phyloP scores from a whole-genome alignment of 1,140 invertebrate genomes.

The Gonatopus flavifemur region DNA sequence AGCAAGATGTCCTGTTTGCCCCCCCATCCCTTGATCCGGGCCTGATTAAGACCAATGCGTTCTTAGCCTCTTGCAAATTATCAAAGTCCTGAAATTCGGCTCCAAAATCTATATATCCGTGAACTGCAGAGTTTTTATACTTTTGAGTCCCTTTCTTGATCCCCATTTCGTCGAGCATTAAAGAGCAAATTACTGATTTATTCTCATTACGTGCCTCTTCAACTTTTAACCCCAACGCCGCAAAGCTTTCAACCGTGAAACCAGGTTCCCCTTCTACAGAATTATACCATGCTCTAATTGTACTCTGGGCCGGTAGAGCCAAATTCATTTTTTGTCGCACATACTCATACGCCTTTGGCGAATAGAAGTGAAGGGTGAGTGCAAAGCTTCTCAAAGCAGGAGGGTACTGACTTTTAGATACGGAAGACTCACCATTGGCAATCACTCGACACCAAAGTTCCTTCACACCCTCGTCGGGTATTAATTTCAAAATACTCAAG shows the following conservation, averaged over 20 bases:
- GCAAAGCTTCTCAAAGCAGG: constrained; percentile 42
- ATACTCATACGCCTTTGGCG: constrained; percentile 35
- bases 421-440: no score
- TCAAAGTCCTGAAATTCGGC: no score
- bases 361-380: constrained; percentile 35
- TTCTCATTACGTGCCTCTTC: no score
- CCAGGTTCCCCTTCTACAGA: constrained; percentile 33
- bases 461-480: no score
- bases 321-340: constrained; percentile 38
- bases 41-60: no score
- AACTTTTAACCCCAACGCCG: constrained; percentile 14
- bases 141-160: not conserved
- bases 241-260: constrained; percentile 36
- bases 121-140: not conserved
- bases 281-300: constrained; percentile 41
- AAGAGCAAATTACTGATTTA: constrained; percentile 4
- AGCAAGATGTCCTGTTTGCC: no score
- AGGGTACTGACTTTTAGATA: no score
- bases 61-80: no score
- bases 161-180: constrained; percentile 17
- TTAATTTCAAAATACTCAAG: no score
- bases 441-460: no score
- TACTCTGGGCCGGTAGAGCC: constrained; percentile 36
- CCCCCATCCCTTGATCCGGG: no score
- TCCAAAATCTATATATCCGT: not conserved